These are phyloP conservation scores for Tuberolachnus salignus DNA, from an alignment of 2,888 invertebrate species.

Conservation along the genomic window DNA sequence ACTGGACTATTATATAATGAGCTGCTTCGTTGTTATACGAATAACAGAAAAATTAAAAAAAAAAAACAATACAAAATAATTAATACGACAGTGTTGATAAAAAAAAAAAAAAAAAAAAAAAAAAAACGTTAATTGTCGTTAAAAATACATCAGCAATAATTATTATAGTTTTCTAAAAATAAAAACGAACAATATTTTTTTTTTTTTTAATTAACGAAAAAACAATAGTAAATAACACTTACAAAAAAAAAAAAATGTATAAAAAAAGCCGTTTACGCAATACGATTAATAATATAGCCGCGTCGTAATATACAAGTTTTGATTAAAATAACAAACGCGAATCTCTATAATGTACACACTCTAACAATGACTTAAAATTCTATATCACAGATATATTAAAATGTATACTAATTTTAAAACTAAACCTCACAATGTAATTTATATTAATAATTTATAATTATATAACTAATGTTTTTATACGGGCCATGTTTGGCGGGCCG, in stretches of 20 bases:
- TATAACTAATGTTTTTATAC: too few species aligned
- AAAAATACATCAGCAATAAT: conserved; percentile 36
- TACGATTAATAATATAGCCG: too few species aligned
- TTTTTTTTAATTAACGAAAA: conserved; percentile 46
- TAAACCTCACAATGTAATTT: neutral
- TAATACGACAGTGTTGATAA: neutral
- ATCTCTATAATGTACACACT: neutral
- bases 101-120: conserved; percentile 6
- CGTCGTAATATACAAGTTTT: neutral
- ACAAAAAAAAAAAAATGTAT: conserved; percentile 19
- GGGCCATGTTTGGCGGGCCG: too few species aligned
- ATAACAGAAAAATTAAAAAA: neutral
- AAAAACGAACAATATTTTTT: conserved; percentile 38
- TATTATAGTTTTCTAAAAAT: conserved; percentile 11
- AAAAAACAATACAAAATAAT: neutral
- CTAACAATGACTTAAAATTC: conserved; percentile 32
- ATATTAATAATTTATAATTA: too few species aligned
- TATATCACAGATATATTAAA: conserved; percentile 46
- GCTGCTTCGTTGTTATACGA: neutral
- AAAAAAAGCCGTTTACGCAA: neutral
- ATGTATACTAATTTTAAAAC: neutral
- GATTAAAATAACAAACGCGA: conserved; percentile 41
- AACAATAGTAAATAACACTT: conserved; percentile 31
- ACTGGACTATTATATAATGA: conserved; percentile 11
- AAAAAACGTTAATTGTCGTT: conserved; percentile 39